phyloP scores from a whole-genome alignment of 2,888 invertebrate genomes.

The Hypolimnas misippus region DNA sequence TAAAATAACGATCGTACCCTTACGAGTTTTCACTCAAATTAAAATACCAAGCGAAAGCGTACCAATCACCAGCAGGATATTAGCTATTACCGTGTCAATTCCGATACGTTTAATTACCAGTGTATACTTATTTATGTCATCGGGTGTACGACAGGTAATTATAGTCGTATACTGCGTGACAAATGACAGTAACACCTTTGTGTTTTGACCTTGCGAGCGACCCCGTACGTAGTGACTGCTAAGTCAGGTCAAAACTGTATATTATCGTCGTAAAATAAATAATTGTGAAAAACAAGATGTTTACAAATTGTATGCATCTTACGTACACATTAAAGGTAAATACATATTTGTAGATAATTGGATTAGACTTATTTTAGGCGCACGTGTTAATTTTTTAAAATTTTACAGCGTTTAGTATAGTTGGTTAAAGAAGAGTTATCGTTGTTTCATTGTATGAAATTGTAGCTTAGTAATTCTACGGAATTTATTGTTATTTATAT shows the following conservation, averaged over 20 bases:
- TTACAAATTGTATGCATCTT: background rate
- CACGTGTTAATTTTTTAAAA: too few species aligned
- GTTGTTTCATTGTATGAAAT: too few species aligned
- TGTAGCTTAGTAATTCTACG: too few species aligned
- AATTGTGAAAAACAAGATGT: background rate
- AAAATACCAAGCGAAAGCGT: slow-evolving; percentile 47
- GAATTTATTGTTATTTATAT: too few species aligned
- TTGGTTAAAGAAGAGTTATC: too few species aligned
- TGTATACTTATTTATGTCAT: slow-evolving; percentile 50
- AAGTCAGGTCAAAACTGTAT: slow-evolving; percentile 36
- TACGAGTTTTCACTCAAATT: slow-evolving; percentile 42
- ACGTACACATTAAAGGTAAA: too few species aligned
- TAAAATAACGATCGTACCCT: slow-evolving; percentile 4
- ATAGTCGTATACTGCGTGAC: slow-evolving; percentile 45
- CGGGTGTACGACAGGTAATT: slow-evolving; percentile 54
- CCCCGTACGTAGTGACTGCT: slow-evolving; percentile 44
- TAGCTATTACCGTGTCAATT: slow-evolving; percentile 46
- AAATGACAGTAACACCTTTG: slow-evolving; percentile 56
- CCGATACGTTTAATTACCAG: slow-evolving; percentile 32
- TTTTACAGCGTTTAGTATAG: too few species aligned
- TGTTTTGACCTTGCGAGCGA: slow-evolving; percentile 51
- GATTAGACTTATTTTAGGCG: too few species aligned
- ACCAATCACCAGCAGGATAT: slow-evolving; percentile 47
- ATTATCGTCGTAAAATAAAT: slow-evolving; percentile 11
- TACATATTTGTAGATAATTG: too few species aligned